Evolutionary conservation across 2,113 vertebrate genomes (phyloP).

Genomic region (Tapirus terrestris): DNA sequence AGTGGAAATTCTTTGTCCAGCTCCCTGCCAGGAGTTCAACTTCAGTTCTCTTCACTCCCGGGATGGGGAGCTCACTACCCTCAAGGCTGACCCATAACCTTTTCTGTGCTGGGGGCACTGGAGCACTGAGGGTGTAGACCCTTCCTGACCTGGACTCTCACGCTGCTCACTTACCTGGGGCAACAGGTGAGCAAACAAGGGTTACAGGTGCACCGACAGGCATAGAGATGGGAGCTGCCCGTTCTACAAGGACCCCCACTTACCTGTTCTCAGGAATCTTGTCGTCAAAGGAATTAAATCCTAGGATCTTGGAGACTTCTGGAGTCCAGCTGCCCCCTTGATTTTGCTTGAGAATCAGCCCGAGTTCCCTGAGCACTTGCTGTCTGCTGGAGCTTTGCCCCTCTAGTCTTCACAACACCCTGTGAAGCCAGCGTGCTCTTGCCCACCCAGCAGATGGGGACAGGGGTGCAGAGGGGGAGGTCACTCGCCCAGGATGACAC

Average conservation of each 20-base stretch:
- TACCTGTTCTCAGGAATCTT: not conserved
- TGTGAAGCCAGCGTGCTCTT: too few species aligned
- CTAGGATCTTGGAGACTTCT: not conserved
- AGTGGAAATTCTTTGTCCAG: constrained; percentile 5
- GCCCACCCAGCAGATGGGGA: not conserved
- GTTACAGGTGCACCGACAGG: not conserved
- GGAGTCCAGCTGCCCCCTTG: not conserved
- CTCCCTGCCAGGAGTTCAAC: not conserved
- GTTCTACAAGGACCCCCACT: not conserved
- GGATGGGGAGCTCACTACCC: not conserved
- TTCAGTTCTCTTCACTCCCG: not conserved
- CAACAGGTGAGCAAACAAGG: not conserved
- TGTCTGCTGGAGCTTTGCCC: not conserved
- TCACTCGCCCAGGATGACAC: not conserved
- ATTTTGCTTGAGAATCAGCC: not conserved
- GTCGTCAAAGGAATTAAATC: not conserved
- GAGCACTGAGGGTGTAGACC: not conserved
- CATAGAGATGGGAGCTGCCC: not conserved
- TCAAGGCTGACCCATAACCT: not conserved
- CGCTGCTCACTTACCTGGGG: not conserved
- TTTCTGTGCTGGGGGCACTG: not conserved
- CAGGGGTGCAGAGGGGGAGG: not conserved
- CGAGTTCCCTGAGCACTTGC: not conserved
- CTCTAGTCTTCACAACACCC: not conserved
- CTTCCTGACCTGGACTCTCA: not conserved